These are phyloP conservation scores for Argyresthia albistria DNA, from an alignment of 2,888 invertebrate genomes.

Conservation along the genomic window DNA sequence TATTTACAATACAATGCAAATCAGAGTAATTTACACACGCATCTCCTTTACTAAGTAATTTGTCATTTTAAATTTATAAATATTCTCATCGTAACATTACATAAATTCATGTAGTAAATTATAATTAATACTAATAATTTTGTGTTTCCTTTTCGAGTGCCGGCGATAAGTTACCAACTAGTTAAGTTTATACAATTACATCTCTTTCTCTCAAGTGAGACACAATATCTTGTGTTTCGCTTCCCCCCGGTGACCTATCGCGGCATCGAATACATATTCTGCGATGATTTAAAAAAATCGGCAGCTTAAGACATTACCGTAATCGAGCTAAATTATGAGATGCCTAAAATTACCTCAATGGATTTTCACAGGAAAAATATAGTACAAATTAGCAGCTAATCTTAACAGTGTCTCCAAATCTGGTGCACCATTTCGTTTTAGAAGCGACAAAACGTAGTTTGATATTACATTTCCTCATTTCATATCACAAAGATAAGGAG, in stretches of 20 bases:
- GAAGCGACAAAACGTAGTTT: too few species aligned
- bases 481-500: too few species aligned
- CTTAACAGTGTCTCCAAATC: too few species aligned
- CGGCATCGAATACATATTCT: too few species aligned
- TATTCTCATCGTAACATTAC: constrained; percentile 45
- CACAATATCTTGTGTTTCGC: too few species aligned
- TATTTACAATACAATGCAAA: constrained; percentile 69
- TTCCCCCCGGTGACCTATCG: too few species aligned
- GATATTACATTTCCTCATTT: too few species aligned
- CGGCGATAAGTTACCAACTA: too few species aligned
- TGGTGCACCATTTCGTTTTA: too few species aligned
- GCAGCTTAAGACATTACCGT: neutral
- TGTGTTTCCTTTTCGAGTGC: neutral
- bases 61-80: constrained; percentile 61
- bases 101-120: constrained; percentile 56
- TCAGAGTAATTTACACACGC: constrained; percentile 48
- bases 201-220: too few species aligned
- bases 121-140: constrained; percentile 35
- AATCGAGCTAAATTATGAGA: neutral
- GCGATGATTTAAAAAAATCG: too few species aligned
- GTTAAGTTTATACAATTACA: too few species aligned
- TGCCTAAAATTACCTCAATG: neutral
- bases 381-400: neutral
- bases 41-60: constrained; percentile 56
- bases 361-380: neutral